A percentile compares a stretch with the other conserved stretches of the same genome.
Conservation (phyloP, 2,113 vertebrate species). For the Antechinus flavipes region DNA sequence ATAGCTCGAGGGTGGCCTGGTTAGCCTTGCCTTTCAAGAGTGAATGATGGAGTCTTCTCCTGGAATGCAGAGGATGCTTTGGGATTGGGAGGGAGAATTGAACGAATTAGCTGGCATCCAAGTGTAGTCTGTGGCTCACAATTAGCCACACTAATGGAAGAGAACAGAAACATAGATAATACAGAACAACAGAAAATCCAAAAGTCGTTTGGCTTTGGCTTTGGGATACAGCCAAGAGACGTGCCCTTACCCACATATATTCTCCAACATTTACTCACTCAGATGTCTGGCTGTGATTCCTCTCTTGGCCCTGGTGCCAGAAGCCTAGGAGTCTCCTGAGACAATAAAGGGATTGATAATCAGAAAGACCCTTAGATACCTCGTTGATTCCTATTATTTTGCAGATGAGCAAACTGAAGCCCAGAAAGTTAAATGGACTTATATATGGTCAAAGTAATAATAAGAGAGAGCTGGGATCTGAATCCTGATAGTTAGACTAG, state of each 20-base stretch:
- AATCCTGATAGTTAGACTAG: not conserved
- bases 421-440: not conserved
- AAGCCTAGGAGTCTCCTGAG: not conserved
- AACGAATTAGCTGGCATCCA: not conserved
- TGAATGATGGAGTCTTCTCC: not conserved
- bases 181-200: slow-evolving; percentile 4
- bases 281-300: not conserved
- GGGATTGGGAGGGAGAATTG: not conserved
- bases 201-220: slow-evolving; percentile 11
- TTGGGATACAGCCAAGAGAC: not conserved
- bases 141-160: not conserved
- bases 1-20: not conserved
- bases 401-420: not conserved
- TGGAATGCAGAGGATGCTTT: not conserved
- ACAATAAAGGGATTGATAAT: not conserved
- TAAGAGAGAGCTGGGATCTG: not conserved
- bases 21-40: not conserved
- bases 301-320: not conserved
- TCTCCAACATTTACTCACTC: not conserved
- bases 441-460: not conserved
- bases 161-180: not conserved
- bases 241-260: not conserved
- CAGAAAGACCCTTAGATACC: not conserved
- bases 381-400: not conserved
- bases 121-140: not conserved